Evolutionary conservation across 2,113 vertebrate species (phyloP).

Genomic region (Verasper variegatus): DNA sequence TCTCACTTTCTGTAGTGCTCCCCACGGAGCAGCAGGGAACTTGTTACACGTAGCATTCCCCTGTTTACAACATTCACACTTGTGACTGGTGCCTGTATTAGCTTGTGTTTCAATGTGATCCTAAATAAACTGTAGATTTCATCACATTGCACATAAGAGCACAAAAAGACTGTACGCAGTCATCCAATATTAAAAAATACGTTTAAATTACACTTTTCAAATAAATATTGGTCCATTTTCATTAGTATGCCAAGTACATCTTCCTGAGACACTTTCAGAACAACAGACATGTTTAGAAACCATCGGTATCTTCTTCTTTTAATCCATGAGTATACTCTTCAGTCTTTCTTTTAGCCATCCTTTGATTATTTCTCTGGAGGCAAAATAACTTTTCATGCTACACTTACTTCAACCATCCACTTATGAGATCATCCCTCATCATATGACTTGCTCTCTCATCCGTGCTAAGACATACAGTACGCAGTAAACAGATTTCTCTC

Average conservation of each 20-base stretch:
- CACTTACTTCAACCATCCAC: conserved; percentile 60
- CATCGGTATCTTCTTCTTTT: conserved; percentile 3
- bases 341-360: conserved; percentile 6
- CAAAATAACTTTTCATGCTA: conserved; percentile 37
- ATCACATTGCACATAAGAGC: conserved; percentile 66
- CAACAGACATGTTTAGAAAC: conserved; percentile 19
- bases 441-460: conserved; percentile 42
- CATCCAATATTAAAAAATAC: conserved; percentile 56
- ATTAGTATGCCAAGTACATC: conserved; percentile 40
- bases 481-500: conserved; percentile 47
- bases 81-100: conserved; percentile 35
- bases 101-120: conserved; percentile 14
- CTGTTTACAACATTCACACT: conserved; percentile 17
- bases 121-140: conserved; percentile 19
- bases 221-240: conserved; percentile 76
- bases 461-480: conserved; percentile 42
- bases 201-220: conserved; percentile 62
- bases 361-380: conserved; percentile 32
- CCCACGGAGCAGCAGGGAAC: conserved; percentile 18
- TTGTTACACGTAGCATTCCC: conserved; percentile 1
- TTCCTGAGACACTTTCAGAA: conserved; percentile 69
- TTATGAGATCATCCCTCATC: conserved; percentile 50
- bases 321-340: not conserved
- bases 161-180: conserved; percentile 55
- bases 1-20: conserved; percentile 13